These are phyloP conservation scores for Falcaria lacertinaria DNA, from an alignment of 2,888 invertebrate species.

Conservation along the genomic window DNA sequence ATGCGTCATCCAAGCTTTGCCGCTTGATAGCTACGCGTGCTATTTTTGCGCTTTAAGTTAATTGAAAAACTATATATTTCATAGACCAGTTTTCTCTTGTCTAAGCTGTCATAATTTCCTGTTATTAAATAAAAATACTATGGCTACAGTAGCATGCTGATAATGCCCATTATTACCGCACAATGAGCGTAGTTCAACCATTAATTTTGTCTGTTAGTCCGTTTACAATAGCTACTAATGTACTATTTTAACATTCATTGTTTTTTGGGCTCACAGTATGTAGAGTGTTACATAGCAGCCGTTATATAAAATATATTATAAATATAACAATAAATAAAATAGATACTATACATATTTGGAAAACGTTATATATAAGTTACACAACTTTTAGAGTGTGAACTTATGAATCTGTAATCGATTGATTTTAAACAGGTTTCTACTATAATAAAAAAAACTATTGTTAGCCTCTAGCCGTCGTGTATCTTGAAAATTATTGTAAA, in stretches of 20 bases:
- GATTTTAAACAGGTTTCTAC: too few relatives aligned
- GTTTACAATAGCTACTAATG: slow-evolving; percentile 10
- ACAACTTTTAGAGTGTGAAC: too few relatives aligned
- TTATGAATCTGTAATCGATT: too few relatives aligned
- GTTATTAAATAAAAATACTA: slow-evolving; percentile 27
- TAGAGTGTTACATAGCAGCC: not conserved
- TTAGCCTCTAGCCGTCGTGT: too few relatives aligned
- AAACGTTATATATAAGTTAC: too few relatives aligned
- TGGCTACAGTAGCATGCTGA: slow-evolving; percentile 15
- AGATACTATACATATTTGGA: too few relatives aligned
- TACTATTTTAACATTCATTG: not conserved
- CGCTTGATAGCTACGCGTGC: too few relatives aligned
- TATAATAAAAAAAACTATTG: too few relatives aligned
- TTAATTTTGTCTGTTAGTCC: slow-evolving; percentile 31
- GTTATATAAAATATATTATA: not conserved
- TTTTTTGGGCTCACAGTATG: not conserved
- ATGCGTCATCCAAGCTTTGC: too few relatives aligned
- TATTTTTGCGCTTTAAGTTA: not conserved
- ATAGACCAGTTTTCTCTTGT: slow-evolving; percentile 29
- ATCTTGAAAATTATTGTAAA: too few relatives aligned
- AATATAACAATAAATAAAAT: too few relatives aligned
- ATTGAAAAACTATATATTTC: slow-evolving; percentile 11
- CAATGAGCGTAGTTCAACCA: slow-evolving; percentile 30
- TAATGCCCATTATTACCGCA: slow-evolving; percentile 40
- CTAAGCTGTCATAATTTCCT: slow-evolving; percentile 42